Conservation (phyloP, 2,888 invertebrate species). For the Lasioglossum villosulum region DNA sequence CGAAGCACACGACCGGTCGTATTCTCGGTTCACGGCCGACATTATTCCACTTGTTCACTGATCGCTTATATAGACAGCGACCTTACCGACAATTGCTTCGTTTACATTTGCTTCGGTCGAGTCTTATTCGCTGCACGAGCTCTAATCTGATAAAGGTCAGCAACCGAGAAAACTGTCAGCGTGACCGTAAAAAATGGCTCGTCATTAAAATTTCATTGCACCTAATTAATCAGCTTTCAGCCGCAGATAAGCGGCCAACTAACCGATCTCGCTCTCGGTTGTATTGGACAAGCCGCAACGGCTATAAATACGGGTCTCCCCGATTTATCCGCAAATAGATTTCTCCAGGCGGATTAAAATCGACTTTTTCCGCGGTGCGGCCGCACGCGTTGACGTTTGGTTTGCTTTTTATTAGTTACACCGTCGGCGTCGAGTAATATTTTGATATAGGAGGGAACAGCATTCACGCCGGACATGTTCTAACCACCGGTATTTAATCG, state of each 20-base stretch:
- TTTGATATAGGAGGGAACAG: constrained; percentile 6
- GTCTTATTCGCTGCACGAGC: not conserved
- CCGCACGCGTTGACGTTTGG: constrained; percentile 13
- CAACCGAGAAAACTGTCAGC: not conserved
- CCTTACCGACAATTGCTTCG: not conserved
- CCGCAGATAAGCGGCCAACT: not conserved
- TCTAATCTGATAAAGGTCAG: not conserved
- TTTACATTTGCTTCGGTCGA: not conserved
- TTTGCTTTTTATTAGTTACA: constrained; percentile 29
- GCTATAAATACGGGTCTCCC: constrained; percentile 33
- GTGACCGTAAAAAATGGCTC: not conserved
- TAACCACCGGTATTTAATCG: not conserved
- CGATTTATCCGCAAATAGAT: constrained; percentile 44
- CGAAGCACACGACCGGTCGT: not conserved
- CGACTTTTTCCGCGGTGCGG: not conserved
- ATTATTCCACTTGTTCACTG: not conserved
- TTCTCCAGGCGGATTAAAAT: constrained; percentile 36
- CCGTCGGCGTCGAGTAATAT: not conserved
- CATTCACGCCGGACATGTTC: constrained; percentile 7
- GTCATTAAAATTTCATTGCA: constrained; percentile 28
- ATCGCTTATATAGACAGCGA: not conserved
- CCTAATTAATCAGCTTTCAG: constrained; percentile 29
- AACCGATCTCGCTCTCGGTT: not conserved
- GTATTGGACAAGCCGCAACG: not conserved
- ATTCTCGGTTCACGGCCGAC: not conserved